Conservation (phyloP, 2,797 vertebrate species). For the Squalus acanthias region DNA sequence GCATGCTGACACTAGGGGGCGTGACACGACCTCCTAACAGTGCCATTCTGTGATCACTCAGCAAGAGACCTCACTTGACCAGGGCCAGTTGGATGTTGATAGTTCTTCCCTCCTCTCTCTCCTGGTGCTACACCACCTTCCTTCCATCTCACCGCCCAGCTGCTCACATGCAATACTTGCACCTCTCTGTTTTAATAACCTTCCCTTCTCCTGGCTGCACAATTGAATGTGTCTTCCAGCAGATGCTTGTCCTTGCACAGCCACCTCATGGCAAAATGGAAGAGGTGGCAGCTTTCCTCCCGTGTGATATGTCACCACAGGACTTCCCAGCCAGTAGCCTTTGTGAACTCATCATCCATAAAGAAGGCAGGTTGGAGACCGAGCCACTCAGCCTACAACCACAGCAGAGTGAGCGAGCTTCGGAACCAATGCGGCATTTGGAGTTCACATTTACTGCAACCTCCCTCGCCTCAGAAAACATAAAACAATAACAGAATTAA, state of each 20-base stretch:
- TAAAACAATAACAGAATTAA: background rate
- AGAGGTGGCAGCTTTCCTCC: background rate
- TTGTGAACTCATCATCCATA: background rate
- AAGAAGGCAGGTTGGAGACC: no score
- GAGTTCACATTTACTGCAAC: background rate
- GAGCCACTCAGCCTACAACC: background rate
- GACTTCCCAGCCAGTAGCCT: background rate
- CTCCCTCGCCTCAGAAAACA: background rate
- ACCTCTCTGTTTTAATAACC: background rate
- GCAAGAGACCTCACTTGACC: background rate
- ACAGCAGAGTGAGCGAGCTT: background rate
- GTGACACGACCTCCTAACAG: background rate
- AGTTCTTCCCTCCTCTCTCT: background rate
- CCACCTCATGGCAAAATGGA: background rate
- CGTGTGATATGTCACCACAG: background rate
- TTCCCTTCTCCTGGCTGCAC: background rate
- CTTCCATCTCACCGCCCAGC: background rate
- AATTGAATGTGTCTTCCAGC: background rate
- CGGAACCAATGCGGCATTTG: background rate
- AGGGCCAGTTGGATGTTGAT: background rate
- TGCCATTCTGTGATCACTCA: background rate
- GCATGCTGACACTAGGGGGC: background rate
- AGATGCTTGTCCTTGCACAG: background rate
- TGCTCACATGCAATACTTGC: background rate
- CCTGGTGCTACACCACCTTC: background rate